Conservation (phyloP, 1,140 invertebrate genomes). For the Xylocopa sonorina region DNA sequence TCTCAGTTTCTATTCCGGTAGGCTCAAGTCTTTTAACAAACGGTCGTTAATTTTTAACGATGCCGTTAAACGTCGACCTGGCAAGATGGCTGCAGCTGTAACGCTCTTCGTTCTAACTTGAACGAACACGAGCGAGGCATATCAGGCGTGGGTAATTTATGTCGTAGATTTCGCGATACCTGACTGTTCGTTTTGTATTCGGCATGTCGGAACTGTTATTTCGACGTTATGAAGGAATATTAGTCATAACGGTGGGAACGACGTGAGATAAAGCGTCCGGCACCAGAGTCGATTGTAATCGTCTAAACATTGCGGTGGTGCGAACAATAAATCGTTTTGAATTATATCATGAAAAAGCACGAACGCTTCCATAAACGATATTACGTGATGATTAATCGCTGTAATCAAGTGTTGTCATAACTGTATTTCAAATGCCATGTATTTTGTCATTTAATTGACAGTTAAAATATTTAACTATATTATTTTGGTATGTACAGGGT, state of each 20-base stretch:
- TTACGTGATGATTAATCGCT: background rate
- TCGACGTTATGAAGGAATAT: slow-evolving; percentile 18
- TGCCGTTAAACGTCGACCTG: slow-evolving; percentile 67
- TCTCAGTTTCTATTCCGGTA: slow-evolving; percentile 71
- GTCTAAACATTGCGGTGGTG: slow-evolving; percentile 37
- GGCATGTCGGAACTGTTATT: slow-evolving; percentile 2
- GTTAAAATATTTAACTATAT: too few relatives aligned
- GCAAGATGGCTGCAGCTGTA: slow-evolving; percentile 76
- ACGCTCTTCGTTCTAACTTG: slow-evolving; percentile 42
- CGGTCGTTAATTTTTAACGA: slow-evolving; percentile 74
- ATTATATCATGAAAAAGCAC: background rate
- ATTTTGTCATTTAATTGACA: background rate
- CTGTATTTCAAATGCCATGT: background rate
- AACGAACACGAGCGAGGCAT: slow-evolving; percentile 29
- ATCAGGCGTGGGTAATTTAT: slow-evolving; percentile 26
- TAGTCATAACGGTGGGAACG: background rate
- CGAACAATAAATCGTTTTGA: slow-evolving; percentile 24
- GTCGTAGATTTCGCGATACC: slow-evolving; percentile 19
- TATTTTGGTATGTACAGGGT: too few relatives aligned
- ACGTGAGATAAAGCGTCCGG: background rate
- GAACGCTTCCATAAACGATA: background rate
- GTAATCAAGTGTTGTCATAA: background rate
- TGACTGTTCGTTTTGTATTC: background rate
- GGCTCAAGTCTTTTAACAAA: slow-evolving; percentile 70
- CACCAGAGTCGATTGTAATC: slow-evolving; percentile 27